These are phyloP conservation scores for Taenaris catops DNA, from an alignment of 2,888 invertebrate species.

Conservation along the genomic window DNA sequence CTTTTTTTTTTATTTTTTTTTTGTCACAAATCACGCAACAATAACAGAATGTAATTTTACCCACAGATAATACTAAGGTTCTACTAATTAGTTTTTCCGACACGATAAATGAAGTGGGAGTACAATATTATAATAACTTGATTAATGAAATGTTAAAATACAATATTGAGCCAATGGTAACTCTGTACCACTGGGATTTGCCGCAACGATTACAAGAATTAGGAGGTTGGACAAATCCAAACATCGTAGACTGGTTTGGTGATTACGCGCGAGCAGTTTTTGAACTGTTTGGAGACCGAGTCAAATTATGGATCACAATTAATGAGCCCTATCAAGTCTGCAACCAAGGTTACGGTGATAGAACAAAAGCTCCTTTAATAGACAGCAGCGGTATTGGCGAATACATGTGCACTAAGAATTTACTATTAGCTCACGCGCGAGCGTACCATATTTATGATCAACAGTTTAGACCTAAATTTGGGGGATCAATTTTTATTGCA, in stretches of 20 bases:
- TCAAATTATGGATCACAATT: slow-evolving; percentile 83
- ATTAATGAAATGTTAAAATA: not conserved
- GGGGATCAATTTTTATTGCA: not conserved
- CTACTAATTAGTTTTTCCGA: no score
- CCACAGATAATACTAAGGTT: no score
- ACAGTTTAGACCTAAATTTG: not conserved
- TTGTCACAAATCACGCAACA: no score
- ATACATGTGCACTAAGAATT: not conserved
- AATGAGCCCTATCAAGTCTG: slow-evolving; percentile 78
- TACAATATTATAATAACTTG: not conserved
- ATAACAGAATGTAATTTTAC: no score
- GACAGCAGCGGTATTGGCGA: not conserved
- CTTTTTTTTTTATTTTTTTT: no score
- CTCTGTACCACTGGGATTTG: no score
- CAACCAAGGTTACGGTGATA: not conserved
- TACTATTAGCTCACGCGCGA: not conserved
- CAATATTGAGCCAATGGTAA: slow-evolving; percentile 67
- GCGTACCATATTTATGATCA: not conserved
- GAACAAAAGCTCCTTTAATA: not conserved
- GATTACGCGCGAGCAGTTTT: not conserved
- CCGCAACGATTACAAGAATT: slow-evolving; percentile 47
- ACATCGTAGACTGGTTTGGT: slow-evolving; percentile 78
- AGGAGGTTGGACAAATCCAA: slow-evolving; percentile 84
- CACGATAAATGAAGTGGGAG: not conserved
- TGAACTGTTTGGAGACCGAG: not conserved